phyloP scores from a whole-genome alignment of 2,888 invertebrate genomes.

The Acleris literana region DNA sequence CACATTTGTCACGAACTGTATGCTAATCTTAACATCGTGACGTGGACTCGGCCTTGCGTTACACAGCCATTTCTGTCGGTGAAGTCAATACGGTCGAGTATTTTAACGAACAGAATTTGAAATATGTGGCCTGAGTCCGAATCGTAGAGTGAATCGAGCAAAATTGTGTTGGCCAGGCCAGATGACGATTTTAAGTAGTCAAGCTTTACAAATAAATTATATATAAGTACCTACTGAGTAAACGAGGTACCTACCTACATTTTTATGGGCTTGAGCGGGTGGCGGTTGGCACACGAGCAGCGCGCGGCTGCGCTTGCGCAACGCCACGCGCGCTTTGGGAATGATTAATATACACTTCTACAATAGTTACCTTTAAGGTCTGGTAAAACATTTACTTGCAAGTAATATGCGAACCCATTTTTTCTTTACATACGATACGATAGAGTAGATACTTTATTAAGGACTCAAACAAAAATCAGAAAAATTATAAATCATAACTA shows the following conservation, averaged over 20 bases:
- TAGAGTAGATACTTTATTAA: too few relatives aligned
- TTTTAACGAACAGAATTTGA: too few relatives aligned
- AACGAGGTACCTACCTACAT: conserved; percentile 53
- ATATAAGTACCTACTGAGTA: conserved; percentile 35
- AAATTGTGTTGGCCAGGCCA: not conserved
- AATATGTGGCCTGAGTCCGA: not conserved
- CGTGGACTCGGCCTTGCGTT: conserved; percentile 12
- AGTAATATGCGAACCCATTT: too few relatives aligned
- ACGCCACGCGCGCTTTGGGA: conserved; percentile 27
- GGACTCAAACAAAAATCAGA: too few relatives aligned
- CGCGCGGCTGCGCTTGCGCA: conserved; percentile 37
- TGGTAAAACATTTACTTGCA: too few relatives aligned
- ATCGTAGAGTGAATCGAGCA: not conserved
- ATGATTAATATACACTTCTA: conserved; percentile 22
- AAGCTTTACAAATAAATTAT: conserved; percentile 1
- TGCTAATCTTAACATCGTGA: conserved; percentile 9
- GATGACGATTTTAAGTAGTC: not conserved
- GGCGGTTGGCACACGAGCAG: too few relatives aligned
- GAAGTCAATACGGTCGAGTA: conserved; percentile 12
- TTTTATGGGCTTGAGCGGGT: conserved; percentile 52
- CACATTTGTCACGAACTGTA: conserved; percentile 27
- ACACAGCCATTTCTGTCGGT: conserved; percentile 5
- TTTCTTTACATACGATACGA: too few relatives aligned
- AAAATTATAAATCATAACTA: too few relatives aligned
- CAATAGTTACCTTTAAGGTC: not conserved